Percentiles rank a stretch among this genome's conserved stretches.
These are phyloP conservation scores for Microcebus jonahi DNA, from an alignment of 2,113 vertebrate species.

Conservation along the genomic window DNA sequence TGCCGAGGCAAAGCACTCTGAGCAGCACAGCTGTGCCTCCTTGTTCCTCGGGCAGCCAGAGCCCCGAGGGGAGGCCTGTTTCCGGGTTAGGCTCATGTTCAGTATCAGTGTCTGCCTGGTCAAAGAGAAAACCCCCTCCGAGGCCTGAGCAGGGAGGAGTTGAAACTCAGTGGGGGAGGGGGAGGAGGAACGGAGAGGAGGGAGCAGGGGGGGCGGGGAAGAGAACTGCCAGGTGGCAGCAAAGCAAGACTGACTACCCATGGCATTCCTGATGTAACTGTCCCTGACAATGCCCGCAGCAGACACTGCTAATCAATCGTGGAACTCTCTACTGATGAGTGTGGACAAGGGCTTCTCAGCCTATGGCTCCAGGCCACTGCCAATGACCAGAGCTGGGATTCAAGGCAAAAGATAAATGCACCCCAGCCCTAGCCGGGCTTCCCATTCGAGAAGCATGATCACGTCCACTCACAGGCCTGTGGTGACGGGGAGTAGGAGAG, in stretches of 20 bases:
- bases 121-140: neutral
- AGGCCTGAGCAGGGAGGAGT: neutral
- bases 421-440: neutral
- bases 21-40: neutral
- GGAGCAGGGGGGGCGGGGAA: neutral
- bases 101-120: rapidly evolving
- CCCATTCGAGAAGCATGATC: neutral
- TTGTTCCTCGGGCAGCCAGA: neutral
- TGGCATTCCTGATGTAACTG: rapidly evolving
- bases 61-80: neutral
- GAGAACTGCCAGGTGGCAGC: rapidly evolving
- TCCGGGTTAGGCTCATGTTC: neutral
- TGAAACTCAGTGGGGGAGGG: neutral
- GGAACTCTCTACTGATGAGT: neutral
- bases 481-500: rapidly evolving
- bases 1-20: neutral
- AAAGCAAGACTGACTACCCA: neutral
- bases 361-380: neutral
- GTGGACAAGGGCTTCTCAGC: neutral
- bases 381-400: neutral
- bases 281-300: neutral
- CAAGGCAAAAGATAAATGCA: rapidly evolving
- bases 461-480: rapidly evolving
- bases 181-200: neutral
- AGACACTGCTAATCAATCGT: neutral